A percentile compares a stretch with the other conserved stretches of the same genome.
Evolutionary conservation across 2,888 invertebrate genomes (phyloP).

Genomic region (Protodeltote pygarga): DNA sequence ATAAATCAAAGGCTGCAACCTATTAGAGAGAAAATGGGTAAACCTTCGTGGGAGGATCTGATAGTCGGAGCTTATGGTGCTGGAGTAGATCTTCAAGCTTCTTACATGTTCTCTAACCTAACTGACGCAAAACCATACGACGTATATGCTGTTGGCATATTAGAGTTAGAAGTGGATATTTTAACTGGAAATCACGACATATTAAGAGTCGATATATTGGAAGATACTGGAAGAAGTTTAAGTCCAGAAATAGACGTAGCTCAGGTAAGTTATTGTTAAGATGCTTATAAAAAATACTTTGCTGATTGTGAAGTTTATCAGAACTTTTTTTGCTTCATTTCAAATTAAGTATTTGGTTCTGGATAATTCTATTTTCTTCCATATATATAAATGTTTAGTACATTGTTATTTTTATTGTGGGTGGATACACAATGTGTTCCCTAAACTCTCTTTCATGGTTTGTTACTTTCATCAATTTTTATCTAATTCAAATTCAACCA

Average conservation of each 20-base stretch:
- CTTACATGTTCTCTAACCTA: conserved; percentile 81
- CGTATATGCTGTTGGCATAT: conserved; percentile 88
- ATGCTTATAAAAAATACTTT: too few species aligned
- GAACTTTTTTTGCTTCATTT: too few species aligned
- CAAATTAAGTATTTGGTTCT: too few species aligned
- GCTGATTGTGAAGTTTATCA: too few species aligned
- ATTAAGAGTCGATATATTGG: conserved; percentile 89
- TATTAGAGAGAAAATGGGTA: conserved; percentile 80
- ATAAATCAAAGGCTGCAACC: conserved; percentile 88
- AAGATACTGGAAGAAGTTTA: conserved; percentile 91
- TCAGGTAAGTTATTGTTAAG: conserved; percentile 88
- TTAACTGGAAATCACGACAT: conserved; percentile 92
- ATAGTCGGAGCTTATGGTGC: conserved; percentile 81
- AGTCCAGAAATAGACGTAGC: conserved; percentile 91
- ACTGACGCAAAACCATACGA: conserved; percentile 86
- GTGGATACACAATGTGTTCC: too few species aligned
- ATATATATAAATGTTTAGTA: too few species aligned
- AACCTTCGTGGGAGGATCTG: conserved; percentile 87
- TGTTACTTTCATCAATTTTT: too few species aligned
- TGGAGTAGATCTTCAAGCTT: conserved; percentile 87
- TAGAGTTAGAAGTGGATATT: conserved; percentile 92
- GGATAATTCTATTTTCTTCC: too few species aligned
- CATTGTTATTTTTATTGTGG: too few species aligned
- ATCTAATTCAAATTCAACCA: too few species aligned
- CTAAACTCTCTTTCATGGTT: too few species aligned